phyloP scores from a whole-genome alignment of 2,113 vertebrate genomes.

The Sterrhoptilus dennistouni region DNA sequence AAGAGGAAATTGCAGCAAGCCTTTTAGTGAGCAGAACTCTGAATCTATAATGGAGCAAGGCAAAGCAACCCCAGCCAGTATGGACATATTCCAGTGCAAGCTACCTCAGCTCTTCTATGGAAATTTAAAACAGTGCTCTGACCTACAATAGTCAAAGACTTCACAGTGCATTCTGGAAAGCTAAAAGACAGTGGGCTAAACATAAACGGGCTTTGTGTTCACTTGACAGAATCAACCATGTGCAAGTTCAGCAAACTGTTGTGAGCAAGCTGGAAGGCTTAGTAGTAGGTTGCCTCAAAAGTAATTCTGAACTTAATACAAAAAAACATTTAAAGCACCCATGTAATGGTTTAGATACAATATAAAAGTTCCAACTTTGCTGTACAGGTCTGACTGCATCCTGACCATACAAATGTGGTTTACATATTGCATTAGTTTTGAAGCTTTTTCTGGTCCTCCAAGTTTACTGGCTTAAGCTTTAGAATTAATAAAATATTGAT shows the following conservation, averaged over 20 bases:
- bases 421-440: background rate
- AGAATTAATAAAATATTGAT: background rate
- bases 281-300: background rate
- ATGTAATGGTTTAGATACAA: background rate
- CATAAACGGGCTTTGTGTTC: background rate
- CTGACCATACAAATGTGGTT: background rate
- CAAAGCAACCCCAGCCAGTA: background rate
- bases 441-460: background rate
- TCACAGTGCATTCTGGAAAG: background rate
- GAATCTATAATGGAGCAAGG: background rate
- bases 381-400: background rate
- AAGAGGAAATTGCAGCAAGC: background rate
- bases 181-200: background rate
- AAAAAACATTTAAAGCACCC: background rate
- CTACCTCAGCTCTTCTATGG: background rate
- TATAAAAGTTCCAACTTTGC: background rate
- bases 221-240: background rate
- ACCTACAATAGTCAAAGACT: background rate
- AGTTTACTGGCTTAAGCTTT: background rate
- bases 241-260: background rate
- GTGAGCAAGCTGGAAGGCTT: background rate
- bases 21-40: background rate
- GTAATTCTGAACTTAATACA: background rate
- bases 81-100: background rate
- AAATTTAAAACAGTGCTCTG: background rate